Conservation (phyloP, 2,113 vertebrate species). For the Nothoprocta perdicaria region DNA sequence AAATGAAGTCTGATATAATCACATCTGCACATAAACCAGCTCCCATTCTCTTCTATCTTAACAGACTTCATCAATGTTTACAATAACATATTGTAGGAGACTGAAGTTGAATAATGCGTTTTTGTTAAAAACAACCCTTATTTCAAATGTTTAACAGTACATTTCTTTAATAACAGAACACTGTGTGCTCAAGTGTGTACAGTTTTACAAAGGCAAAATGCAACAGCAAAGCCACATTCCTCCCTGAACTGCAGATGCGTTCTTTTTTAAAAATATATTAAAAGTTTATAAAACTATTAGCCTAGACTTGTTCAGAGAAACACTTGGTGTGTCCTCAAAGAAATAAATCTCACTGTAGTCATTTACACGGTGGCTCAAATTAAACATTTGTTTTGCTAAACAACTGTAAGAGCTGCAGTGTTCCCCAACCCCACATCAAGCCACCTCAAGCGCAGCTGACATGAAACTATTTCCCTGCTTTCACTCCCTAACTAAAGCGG, state of each 20-base stretch:
- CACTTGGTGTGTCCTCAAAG: neutral
- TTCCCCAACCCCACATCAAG: neutral
- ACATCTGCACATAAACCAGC: neutral
- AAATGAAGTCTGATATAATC: neutral
- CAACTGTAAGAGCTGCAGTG: neutral
- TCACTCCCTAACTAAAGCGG: neutral
- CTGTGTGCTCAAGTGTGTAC: accelerated
- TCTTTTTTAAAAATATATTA: neutral
- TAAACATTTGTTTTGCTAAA: slow-evolving; percentile 21
- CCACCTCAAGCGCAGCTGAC: neutral
- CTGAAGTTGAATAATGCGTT: neutral
- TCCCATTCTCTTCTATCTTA: neutral
- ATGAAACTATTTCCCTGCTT: neutral
- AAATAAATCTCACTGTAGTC: neutral
- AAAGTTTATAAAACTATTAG: neutral
- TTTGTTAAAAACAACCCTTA: neutral
- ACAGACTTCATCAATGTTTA: neutral
- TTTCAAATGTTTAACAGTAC: neutral
- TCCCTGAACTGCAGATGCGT: neutral
- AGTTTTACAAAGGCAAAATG: neutral
- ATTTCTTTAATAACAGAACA: neutral
- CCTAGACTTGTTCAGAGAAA: neutral
- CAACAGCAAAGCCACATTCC: neutral
- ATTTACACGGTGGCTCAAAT: neutral
- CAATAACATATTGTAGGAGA: neutral